A percentile compares a stretch with the other conserved stretches of the same genome.
Conservation (phyloP, 2,797 vertebrate genomes). For the Oryzias dopingdopingensis region DNA sequence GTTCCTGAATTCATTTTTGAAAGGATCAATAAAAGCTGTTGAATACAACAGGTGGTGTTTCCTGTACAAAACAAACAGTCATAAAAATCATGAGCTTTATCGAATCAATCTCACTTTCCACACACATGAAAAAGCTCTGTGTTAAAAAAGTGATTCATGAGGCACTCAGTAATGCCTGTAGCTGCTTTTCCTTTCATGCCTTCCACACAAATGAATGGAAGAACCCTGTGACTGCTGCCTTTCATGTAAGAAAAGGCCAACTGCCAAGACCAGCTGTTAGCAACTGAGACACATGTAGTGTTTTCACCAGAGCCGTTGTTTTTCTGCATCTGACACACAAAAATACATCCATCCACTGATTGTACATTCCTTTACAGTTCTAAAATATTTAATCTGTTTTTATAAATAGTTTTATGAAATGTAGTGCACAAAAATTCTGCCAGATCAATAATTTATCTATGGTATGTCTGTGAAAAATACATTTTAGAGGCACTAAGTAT, state of each 20-base stretch:
- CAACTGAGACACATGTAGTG: constrained; percentile 56
- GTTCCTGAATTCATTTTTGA: no score
- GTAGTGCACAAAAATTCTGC: no score
- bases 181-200: constrained; percentile 72
- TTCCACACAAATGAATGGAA: constrained; percentile 27
- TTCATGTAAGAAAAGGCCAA: constrained; percentile 73
- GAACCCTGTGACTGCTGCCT: constrained; percentile 56
- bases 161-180: constrained; percentile 65
- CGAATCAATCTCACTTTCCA: neutral
- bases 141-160: constrained; percentile 70
- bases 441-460: no score
- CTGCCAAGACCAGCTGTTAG: constrained; percentile 75
- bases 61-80: neutral
- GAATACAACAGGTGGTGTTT: no score
- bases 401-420: no score
- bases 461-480: no score
- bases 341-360: constrained; percentile 11
- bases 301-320: constrained; percentile 53
- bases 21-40: no score
- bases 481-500: no score
- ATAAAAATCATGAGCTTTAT: constrained; percentile 18
- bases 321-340: constrained; percentile 29
- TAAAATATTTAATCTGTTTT: no score
- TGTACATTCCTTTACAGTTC: no score
- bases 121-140: constrained; percentile 21